Evolutionary conservation across 2,113 vertebrate genomes (phyloP).

Genomic region (Ifrita kowaldi): DNA sequence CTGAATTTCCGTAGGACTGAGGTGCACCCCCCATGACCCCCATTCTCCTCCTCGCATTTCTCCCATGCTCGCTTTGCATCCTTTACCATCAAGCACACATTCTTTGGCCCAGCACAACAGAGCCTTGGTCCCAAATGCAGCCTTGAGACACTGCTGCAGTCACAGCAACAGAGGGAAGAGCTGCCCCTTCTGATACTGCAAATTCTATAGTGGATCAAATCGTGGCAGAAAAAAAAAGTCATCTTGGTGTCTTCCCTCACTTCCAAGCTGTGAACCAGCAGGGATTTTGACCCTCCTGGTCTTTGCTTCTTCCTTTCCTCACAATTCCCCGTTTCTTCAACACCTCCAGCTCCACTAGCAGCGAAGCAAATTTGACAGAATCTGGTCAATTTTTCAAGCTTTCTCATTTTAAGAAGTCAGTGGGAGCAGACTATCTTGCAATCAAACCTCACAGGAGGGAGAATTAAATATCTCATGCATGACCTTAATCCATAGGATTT

Average conservation of each 20-base stretch:
- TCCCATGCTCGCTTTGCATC: not conserved
- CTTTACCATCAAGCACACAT: not conserved
- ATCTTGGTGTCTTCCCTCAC: not conserved
- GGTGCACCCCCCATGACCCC: not conserved
- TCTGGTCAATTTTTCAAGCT: constrained; percentile 25
- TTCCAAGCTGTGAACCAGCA: constrained; percentile 22
- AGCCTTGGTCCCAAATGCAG: not conserved
- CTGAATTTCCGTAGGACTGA: not conserved
- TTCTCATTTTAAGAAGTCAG: constrained; percentile 29
- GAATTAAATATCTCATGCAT: constrained; percentile 20
- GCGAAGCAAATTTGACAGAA: not conserved
- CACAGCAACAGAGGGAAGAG: not conserved
- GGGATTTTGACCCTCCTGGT: constrained; percentile 23
- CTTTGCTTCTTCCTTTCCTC: not conserved
- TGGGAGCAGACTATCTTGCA: constrained; percentile 7
- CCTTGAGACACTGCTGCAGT: not conserved
- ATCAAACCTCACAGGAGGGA: constrained; percentile 4
- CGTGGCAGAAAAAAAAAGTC: not conserved
- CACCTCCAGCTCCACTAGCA: not conserved
- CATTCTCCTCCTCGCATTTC: not conserved
- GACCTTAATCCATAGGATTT: constrained; percentile 42
- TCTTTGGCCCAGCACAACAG: rapidly evolving
- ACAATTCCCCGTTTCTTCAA: not conserved
- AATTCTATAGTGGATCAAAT: not conserved
- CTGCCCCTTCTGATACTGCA: not conserved